phyloP scores from a whole-genome alignment of 2,888 invertebrate genomes.

The Phorcus lineatus region DNA sequence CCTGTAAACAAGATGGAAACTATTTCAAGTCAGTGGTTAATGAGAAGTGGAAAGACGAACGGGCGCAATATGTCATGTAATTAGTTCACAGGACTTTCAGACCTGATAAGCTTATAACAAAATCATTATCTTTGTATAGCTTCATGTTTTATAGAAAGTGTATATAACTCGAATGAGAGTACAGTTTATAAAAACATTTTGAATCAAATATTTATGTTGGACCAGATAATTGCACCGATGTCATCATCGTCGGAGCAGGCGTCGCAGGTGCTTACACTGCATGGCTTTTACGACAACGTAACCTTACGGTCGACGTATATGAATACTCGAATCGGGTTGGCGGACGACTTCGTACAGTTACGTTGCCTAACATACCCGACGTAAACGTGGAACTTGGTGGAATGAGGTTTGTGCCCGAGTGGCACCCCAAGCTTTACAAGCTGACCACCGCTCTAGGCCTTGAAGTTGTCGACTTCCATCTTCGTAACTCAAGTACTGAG shows the following conservation, averaged over 20 bases:
- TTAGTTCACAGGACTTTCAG: no score
- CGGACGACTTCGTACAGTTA: constrained; percentile 36
- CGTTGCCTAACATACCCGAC: constrained; percentile 37
- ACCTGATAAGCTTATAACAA: no score
- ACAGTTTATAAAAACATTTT: no score
- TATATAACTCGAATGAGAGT: no score
- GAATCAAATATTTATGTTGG: no score
- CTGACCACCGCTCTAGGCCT: constrained; percentile 35
- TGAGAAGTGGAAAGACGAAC: no score
- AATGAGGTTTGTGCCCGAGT: constrained; percentile 37
- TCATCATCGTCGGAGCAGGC: constrained; percentile 43
- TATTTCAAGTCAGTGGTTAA: no score
- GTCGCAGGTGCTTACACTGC: constrained; percentile 39
- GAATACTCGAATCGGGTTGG: constrained; percentile 42
- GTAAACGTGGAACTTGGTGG: constrained; percentile 43
- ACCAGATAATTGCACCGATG: constrained; percentile 28
- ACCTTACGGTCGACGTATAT: constrained; percentile 34
- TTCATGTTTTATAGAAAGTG: no score
- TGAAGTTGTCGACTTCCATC: constrained; percentile 24
- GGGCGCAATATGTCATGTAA: no score
- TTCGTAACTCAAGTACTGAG: constrained; percentile 17
- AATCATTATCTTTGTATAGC: no score
- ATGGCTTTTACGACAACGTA: constrained; percentile 35
- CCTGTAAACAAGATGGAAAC: no score
- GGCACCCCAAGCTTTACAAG: constrained; percentile 27